These are phyloP conservation scores for Trissolcus japonicus DNA, from an alignment of 2,888 invertebrate genomes.

Conservation along the genomic window DNA sequence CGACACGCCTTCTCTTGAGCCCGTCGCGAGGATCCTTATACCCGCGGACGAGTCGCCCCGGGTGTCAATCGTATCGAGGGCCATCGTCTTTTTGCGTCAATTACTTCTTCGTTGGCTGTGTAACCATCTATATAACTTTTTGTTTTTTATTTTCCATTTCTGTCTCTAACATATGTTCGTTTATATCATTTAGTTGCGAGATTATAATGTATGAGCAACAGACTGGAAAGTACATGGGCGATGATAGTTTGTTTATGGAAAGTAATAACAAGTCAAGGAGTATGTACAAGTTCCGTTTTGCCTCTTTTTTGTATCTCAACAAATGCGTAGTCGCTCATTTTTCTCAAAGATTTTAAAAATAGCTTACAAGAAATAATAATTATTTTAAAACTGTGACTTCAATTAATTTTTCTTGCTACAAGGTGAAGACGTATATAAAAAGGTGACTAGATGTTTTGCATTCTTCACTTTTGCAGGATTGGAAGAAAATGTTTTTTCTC, in stretches of 20 bases:
- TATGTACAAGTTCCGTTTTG: no score
- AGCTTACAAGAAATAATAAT: no score
- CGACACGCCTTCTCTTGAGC: constrained; percentile 64
- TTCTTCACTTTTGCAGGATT: no score
- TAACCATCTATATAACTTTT: constrained; percentile 40
- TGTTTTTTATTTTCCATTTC: constrained; percentile 11
- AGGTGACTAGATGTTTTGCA: no score
- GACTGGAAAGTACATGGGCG: constrained; percentile 24
- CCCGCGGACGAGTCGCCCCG: constrained; percentile 45
- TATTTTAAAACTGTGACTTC: no score
- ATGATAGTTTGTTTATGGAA: constrained; percentile 27
- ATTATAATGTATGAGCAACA: constrained; percentile 35
- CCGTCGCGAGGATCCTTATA: constrained; percentile 41
- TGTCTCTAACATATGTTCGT: constrained; percentile 34
- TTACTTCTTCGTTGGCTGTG: constrained; percentile 46
- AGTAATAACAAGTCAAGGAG: constrained; percentile 1
- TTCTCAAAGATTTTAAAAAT: no score
- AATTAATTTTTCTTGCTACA: no score
- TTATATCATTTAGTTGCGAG: constrained; percentile 39
- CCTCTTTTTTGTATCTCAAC: no score
- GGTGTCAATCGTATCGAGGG: constrained; percentile 53
- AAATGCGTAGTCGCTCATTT: no score
- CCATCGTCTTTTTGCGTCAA: constrained; percentile 46
- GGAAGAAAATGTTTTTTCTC: no score
- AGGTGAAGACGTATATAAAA: no score